phyloP scores from a whole-genome alignment of 37 sponge, comb jelly and placozoan genomes.

The Chondrilla cf. caribensis region DNA sequence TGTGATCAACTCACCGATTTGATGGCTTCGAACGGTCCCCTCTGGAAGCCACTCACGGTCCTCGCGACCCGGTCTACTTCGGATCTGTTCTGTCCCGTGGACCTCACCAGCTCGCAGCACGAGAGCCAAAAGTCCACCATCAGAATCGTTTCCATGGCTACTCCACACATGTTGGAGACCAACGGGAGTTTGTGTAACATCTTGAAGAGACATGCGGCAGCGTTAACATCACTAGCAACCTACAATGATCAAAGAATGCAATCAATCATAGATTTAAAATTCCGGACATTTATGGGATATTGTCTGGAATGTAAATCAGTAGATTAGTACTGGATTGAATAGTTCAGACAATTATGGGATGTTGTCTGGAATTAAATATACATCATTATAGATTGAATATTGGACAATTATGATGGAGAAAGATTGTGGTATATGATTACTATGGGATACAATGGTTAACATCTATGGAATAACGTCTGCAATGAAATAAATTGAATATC shows the following conservation, averaged over 20 bases:
- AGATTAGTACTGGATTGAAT: no score
- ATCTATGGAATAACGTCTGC: no score
- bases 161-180: neutral
- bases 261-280: neutral
- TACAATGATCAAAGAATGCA: neutral
- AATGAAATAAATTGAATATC: no score
- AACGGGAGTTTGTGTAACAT: constrained; percentile 40
- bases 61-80: constrained; percentile 8
- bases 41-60: constrained; percentile 32
- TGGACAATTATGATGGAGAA: no score
- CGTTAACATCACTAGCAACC: neutral
- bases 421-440: no score
- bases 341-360: no score
- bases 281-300: no score
- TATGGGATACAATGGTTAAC: no score
- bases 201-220: constrained; percentile 5
- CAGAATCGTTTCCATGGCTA: neutral
- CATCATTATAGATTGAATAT: no score
- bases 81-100: neutral
- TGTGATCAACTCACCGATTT: constrained; percentile 28
- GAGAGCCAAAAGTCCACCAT: neutral
- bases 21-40: constrained; percentile 58
- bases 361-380: no score
- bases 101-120: neutral
- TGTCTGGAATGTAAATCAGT: no score